Base-by-base conservation (phyloP, 2,888 invertebrate genomes). In the Prenolepis imparis region DNA sequence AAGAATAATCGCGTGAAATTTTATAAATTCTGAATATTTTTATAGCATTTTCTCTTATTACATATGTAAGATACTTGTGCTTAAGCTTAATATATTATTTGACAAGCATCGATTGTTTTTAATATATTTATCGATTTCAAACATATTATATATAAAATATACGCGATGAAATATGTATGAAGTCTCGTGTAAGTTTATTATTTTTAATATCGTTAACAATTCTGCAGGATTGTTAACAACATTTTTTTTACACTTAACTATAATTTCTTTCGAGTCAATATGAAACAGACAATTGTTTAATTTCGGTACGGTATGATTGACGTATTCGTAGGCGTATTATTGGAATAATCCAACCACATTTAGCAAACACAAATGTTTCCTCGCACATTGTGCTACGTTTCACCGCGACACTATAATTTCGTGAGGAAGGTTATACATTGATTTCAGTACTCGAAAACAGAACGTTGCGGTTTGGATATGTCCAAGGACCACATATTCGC, bases 331-430 rank as follows among this genome's bases (percentile, higher is more conserved):
- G 48, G 36, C 48, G 59, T 61, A 72, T 80, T 72, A 80, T 80
- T 68, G 59, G 44, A 44, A 72, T 32, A 68, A 72, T 48, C 12
- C 18, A 18, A 80, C 72, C 72, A 59, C 70, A 48, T 12, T 61
- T 72, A 59, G 36, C 24, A 61, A 59, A 18, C 44, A 44, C 57
- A 59, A 78, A 70, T 44, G 36, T 72, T 77, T 70, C 44, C 32
- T 57, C 32, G 78, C 59, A 72, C 44, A 70, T 78, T 36, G 32
- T 59, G 59, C 12, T 78, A 59, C 59, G 59, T 80, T 80, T 80
- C 78, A 72, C 48, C 72, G 36, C 68, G 77, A 68, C 5, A 41
- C 59, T 80, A 72, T 80, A 80, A 80, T 72, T 59, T 59, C 72
- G 18, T 44, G 48, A 78, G 57, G n/a, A 52, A n/a, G 52, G 15